Evolutionary conservation across 2,113 vertebrate species (phyloP).

Genomic region (Thunnus thynnus): DNA sequence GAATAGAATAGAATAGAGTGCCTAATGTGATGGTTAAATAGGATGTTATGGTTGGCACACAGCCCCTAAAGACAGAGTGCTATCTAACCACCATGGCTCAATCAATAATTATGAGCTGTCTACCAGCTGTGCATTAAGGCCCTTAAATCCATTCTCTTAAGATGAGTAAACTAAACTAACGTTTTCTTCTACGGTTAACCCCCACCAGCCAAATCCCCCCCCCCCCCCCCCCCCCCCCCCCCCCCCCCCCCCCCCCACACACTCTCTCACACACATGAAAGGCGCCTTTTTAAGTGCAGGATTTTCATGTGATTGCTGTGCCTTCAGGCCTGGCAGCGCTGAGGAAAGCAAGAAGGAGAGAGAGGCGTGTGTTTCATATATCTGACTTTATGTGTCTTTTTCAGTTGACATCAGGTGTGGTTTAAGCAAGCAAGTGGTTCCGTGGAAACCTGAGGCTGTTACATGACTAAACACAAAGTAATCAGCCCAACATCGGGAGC

Average conservation of each 20-base stretch:
- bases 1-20: background rate
- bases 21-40: constrained; percentile 67
- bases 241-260: too few relatives aligned
- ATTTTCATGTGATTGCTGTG: constrained; percentile 79
- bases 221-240: too few relatives aligned
- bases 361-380: constrained; percentile 15
- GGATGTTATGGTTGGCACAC: constrained; percentile 56
- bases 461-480: constrained; percentile 44
- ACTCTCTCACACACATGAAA: constrained; percentile 47
- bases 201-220: background rate
- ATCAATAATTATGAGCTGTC: constrained; percentile 77
- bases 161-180: constrained; percentile 54
- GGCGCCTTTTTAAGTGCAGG: constrained; percentile 45
- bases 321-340: constrained; percentile 50
- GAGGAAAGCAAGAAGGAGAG: background rate
- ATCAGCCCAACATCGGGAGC: constrained; percentile 18
- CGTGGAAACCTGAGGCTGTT: constrained; percentile 42
- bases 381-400: constrained; percentile 2
- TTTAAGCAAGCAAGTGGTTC: constrained; percentile 27
- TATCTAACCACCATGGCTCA: constrained; percentile 66
- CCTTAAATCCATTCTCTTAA: constrained; percentile 41
- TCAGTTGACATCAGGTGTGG: background rate
- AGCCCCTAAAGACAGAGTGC: constrained; percentile 53
- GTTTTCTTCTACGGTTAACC: constrained; percentile 27
- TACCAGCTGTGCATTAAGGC: constrained; percentile 63